Percentiles rank a stretch among this genome's conserved stretches.
phyloP scores from a whole-genome alignment of 2,797 vertebrate species.

The Myotis daubentonii region DNA sequence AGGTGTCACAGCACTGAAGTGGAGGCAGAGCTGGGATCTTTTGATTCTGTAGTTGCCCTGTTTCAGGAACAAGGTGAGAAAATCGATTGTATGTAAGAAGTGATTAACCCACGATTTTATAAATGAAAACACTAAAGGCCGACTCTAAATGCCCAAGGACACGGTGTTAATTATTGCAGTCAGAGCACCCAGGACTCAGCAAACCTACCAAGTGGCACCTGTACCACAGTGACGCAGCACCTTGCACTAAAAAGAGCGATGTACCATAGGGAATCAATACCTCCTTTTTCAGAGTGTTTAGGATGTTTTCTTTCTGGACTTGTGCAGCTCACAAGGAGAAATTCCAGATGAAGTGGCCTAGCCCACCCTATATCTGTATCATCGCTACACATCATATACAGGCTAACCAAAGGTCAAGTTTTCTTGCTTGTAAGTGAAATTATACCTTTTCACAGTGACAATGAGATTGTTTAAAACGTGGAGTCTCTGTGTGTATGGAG shows the following conservation, averaged over 20 bases:
- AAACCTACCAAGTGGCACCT: not conserved
- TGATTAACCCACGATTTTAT: not conserved
- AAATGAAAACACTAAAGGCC: not conserved
- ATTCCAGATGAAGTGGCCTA: not conserved
- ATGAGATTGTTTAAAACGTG: not conserved
- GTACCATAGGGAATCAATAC: fast-evolving
- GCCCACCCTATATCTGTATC: not conserved
- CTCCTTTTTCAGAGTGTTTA: not conserved
- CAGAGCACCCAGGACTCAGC: not conserved
- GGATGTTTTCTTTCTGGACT: not conserved
- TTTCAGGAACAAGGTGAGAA: not conserved
- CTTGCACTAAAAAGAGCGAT: not conserved
- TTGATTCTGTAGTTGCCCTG: not conserved
- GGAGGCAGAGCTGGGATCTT: not conserved
- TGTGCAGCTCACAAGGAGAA: not conserved
- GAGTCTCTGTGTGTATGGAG: not conserved
- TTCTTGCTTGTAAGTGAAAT: not conserved
- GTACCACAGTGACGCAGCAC: not conserved
- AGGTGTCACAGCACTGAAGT: not conserved
- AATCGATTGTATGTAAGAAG: not conserved
- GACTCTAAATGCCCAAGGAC: not conserved
- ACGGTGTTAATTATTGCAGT: not conserved
- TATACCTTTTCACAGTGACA: not conserved
- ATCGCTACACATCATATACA: not conserved
- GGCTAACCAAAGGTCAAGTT: not conserved